These are phyloP conservation scores for Drosophila simulans DNA, from an alignment of 1,140 invertebrate species.

Conservation along the genomic window DNA sequence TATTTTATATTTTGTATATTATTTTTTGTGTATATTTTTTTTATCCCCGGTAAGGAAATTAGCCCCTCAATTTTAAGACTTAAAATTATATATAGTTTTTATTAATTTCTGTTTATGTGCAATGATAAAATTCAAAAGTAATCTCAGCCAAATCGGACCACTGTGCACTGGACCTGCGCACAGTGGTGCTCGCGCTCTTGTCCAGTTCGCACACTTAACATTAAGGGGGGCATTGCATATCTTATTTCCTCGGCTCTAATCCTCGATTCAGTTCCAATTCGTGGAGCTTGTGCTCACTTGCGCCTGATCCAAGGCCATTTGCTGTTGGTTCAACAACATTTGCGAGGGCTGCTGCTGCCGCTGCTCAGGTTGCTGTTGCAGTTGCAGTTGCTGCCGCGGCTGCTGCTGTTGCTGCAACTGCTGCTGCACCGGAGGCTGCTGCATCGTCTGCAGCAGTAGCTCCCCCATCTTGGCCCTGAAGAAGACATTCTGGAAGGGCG, in stretches of 20 bases:
- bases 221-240: background rate
- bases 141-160: slow-evolving; percentile 23
- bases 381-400: slow-evolving; percentile 20
- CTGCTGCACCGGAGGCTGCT: slow-evolving; percentile 43
- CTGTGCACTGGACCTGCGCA: slow-evolving; percentile 58
- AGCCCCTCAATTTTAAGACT: no score
- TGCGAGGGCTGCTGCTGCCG: slow-evolving; percentile 48
- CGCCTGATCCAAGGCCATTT: slow-evolving; percentile 78
- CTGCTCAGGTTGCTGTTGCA: slow-evolving; percentile 11
- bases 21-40: no score
- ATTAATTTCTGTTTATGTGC: background rate
- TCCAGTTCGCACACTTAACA: background rate
- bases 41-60: no score
- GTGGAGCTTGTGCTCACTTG: slow-evolving; percentile 72
- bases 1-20: no score
- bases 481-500: slow-evolving; percentile 67
- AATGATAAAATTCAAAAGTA: slow-evolving; percentile 3
- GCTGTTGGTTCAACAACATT: slow-evolving; percentile 75
- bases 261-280: slow-evolving; percentile 60
- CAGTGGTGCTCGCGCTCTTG: slow-evolving; percentile 31
- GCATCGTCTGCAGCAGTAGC: slow-evolving; percentile 71
- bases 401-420: slow-evolving; percentile 25
- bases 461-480: slow-evolving; percentile 81
- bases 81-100: no score
- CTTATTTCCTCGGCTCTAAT: slow-evolving; percentile 18